These are phyloP conservation scores for Abscondita cerata DNA, from an alignment of 2,888 invertebrate species.

Conservation along the genomic window DNA sequence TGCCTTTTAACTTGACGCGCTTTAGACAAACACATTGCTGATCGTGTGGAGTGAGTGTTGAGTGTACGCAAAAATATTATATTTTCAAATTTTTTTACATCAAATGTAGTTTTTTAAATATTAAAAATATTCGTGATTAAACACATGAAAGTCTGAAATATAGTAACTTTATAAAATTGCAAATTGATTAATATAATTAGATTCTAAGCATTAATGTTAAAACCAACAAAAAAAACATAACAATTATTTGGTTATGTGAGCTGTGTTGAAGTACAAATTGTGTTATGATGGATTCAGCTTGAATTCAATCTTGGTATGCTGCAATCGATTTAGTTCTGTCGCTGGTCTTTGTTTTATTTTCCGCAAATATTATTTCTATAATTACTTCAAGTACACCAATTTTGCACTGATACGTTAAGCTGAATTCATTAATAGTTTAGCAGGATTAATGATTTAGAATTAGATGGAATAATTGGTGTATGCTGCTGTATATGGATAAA, in stretches of 20 bases:
- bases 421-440: slow-evolving; percentile 14
- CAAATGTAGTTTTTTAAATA: neutral
- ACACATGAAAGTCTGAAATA: slow-evolving; percentile 20
- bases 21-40: too few relatives aligned
- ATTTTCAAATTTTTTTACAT: neutral
- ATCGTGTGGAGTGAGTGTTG: too few relatives aligned
- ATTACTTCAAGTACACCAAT: neutral
- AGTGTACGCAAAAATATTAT: too few relatives aligned
- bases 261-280: slow-evolving; percentile 49
- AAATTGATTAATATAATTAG: slow-evolving; percentile 9
- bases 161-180: slow-evolving; percentile 22
- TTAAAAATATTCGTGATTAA: slow-evolving; percentile 5
- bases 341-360: too few relatives aligned
- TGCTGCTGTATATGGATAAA: slow-evolving; percentile 55
- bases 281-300: slow-evolving; percentile 17
- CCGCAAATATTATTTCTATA: too few relatives aligned
- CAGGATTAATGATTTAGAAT: slow-evolving; percentile 23
- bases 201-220: slow-evolving; percentile 5
- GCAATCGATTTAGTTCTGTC: too few relatives aligned
- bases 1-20: too few relatives aligned
- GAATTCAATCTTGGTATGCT: neutral
- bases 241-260: slow-evolving; percentile 31
- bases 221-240: slow-evolving; percentile 19
- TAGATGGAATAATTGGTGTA: slow-evolving; percentile 57
- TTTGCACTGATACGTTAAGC: neutral